Evolutionary conservation across 2,888 invertebrate genomes (phyloP).

Genomic region (Mythimna vitellina): DNA sequence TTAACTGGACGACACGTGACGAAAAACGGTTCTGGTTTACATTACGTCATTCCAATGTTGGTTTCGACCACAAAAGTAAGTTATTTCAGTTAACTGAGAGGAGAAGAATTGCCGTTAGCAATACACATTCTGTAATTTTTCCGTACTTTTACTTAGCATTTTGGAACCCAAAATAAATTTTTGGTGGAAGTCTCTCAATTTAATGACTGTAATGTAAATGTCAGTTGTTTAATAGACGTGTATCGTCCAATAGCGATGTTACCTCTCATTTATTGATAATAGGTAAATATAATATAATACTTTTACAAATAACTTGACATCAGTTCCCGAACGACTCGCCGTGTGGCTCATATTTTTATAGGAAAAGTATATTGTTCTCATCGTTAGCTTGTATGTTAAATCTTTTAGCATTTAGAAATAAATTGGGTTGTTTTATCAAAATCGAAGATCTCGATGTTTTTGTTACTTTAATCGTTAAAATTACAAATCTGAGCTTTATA

Average conservation of each 20-base stretch:
- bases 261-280: slow-evolving; percentile 18
- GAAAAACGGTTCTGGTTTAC: slow-evolving; percentile 11
- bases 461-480: slow-evolving; percentile 24
- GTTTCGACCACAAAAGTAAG: neutral
- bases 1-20: slow-evolving; percentile 2
- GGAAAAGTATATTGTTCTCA: slow-evolving; percentile 67
- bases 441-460: slow-evolving; percentile 30
- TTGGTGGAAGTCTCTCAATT: neutral
- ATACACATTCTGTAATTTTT: neutral
- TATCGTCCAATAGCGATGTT: slow-evolving; percentile 18
- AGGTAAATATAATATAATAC: slow-evolving; percentile 47
- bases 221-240: slow-evolving; percentile 1
- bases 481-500: slow-evolving; percentile 36
- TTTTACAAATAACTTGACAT: slow-evolving; percentile 41
- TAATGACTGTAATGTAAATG: slow-evolving; percentile 23
- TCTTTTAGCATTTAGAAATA: slow-evolving; percentile 59
- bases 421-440: slow-evolving; percentile 33
- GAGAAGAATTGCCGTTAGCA: neutral
- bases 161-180: neutral
- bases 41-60: neutral
- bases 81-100: neutral
- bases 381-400: slow-evolving; percentile 72
- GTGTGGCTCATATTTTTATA: slow-evolving; percentile 65
- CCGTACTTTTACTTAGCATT: neutral
- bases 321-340: slow-evolving; percentile 41